Evolutionary conservation across 1,140 invertebrate species (phyloP).

Genomic region (Bombus consobrinus): DNA sequence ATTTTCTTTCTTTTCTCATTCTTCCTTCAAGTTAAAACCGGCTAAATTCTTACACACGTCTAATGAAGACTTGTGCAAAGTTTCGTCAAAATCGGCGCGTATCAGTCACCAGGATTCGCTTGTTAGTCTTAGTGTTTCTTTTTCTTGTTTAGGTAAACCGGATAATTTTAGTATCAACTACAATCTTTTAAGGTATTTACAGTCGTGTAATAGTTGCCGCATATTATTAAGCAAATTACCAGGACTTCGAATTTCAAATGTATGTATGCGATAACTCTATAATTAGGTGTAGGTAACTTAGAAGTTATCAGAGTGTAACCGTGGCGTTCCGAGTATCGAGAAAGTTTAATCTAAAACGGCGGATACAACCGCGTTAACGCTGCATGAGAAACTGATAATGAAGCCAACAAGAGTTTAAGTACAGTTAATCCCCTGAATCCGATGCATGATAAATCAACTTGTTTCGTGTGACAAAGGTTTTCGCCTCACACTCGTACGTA

Average conservation of each 20-base stretch:
- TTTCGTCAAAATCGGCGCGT: no score
- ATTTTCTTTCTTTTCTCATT: no score
- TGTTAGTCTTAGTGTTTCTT: no score
- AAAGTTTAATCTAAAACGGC: constrained; percentile 7
- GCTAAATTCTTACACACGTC: no score
- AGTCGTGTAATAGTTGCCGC: no score
- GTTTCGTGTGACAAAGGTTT: not conserved
- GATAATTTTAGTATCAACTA: no score
- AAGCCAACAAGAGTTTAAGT: not conserved
- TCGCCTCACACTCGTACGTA: no score
- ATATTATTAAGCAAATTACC: not conserved
- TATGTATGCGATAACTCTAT: not conserved
- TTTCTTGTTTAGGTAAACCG: no score
- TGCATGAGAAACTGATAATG: not conserved
- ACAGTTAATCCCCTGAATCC: not conserved
- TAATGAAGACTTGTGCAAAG: no score
- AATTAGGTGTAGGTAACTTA: not conserved
- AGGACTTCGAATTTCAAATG: not conserved
- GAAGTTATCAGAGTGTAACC: not conserved
- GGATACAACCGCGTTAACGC: not conserved
- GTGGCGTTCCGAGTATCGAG: not conserved
- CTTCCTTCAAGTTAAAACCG: no score
- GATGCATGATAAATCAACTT: not conserved
- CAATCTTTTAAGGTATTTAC: no score
- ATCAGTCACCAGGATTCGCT: no score